Base-by-base conservation (phyloP, 2,797 vertebrate genomes). In the Triplophysa yarkandensis region DNA sequence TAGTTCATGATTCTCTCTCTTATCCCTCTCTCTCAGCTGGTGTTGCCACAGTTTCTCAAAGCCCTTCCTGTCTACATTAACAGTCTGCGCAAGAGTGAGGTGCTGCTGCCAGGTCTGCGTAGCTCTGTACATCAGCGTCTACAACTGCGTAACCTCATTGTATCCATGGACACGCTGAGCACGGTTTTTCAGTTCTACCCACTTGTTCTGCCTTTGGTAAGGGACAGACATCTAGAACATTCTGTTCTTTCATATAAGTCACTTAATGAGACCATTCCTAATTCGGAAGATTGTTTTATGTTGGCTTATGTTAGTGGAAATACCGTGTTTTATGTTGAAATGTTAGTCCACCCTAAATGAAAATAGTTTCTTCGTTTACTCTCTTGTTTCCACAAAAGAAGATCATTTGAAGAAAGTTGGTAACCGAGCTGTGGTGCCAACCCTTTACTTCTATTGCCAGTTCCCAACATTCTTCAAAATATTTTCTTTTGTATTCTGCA, bases 81-180 rank as follows among this genome's bases (percentile, higher is more conserved):
- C 86, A 91, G 91, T 25, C 85, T 93, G 83, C 89, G 92, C 80
- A 93, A 93, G 86, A 93, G 92, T 1, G 91, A 91, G 63, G 92
- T 93, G 55, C 84, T 93, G 69, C 88, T 93, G 78, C 91, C 92
- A 0, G 89, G 92, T 21, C 83, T 90, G 76, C 86, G 87, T 62
- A 91, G 87, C 88, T 90, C 91, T n/a, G 58, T 92, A 48, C 89
- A 91, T 81, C 87, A 90, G 74, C 86, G 92, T 16, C 87, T 92
- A 71, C 89, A 88, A 82, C 89, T 84, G 83, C 89, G 90, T 28
- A 90, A 90, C 77, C 85, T 85, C 80, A 84, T 91, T 21, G 85
- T 93, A 71, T 41, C 78, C 81, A 89, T 93, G 89, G 92, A 93
- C 84, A 36, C 87, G 58, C 1, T 57, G 80, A 79, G 80, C 84